phyloP scores from a whole-genome alignment of 2,797 vertebrate genomes.

The Parambassis ranga region DNA sequence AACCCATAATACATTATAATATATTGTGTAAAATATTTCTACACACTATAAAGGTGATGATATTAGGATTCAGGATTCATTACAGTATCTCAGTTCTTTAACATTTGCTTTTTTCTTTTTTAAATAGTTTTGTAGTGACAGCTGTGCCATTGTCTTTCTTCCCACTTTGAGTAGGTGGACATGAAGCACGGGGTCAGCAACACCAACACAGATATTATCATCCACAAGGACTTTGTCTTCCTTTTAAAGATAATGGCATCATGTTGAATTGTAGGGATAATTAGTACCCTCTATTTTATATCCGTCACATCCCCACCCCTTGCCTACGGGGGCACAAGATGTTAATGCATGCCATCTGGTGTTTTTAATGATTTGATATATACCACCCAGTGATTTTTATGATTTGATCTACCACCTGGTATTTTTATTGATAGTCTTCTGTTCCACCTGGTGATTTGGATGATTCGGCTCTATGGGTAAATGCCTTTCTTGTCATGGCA shows the following conservation, averaged over 20 bases:
- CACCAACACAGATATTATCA: slow-evolving; percentile 57
- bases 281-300: slow-evolving; percentile 81
- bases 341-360: slow-evolving; percentile 83
- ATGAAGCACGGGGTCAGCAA: slow-evolving; percentile 60
- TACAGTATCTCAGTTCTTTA: background rate
- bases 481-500: slow-evolving; percentile 76
- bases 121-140: slow-evolving; percentile 6
- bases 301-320: slow-evolving; percentile 77
- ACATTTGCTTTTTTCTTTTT: background rate
- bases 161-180: slow-evolving; percentile 37
- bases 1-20: no score
- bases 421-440: slow-evolving; percentile 83
- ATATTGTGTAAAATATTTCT: no score
- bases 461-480: slow-evolving; percentile 77
- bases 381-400: slow-evolving; percentile 83
- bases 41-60: no score
- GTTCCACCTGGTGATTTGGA: slow-evolving; percentile 81
- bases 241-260: slow-evolving; percentile 76
- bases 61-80: no score
- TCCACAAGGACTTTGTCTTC: slow-evolving; percentile 66
- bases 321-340: slow-evolving; percentile 81
- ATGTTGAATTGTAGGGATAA: slow-evolving; percentile 77
- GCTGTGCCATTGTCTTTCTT: slow-evolving; percentile 19
- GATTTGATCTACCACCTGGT: slow-evolving; percentile 85
- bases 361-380: slow-evolving; percentile 84